A percentile compares a stretch with the other conserved stretches of the same genome.
Conservation (phyloP, 2,113 vertebrate species). For the Ictidomys tridecemlineatus region DNA sequence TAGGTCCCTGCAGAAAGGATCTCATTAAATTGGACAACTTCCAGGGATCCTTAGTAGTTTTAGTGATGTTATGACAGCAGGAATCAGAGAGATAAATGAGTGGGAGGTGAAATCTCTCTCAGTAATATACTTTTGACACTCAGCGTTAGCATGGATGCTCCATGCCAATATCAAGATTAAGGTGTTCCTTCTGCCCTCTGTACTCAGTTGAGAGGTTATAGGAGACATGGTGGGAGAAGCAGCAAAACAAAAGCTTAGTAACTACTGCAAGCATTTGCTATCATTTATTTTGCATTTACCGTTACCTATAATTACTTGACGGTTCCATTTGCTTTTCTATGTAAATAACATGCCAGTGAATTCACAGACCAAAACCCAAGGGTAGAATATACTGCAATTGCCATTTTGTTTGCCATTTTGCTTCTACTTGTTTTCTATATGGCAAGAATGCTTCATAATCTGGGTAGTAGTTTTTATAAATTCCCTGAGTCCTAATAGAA, state of each 20-base stretch:
- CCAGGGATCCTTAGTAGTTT: neutral
- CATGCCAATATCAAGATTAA: neutral
- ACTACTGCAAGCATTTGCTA: neutral
- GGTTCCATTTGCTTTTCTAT: neutral
- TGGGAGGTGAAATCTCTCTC: neutral
- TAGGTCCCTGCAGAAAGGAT: neutral
- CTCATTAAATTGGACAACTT: neutral
- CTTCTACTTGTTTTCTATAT: neutral
- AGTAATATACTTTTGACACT: neutral
- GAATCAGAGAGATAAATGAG: neutral
- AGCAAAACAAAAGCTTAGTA: neutral
- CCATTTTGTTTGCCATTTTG: neutral
- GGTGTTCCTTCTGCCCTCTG: neutral
- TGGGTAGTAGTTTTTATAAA: neutral
- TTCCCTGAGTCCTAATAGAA: neutral
- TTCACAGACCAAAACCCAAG: neutral
- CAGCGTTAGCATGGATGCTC: neutral
- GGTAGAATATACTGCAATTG: neutral
- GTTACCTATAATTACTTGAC: neutral
- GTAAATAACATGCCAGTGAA: neutral
- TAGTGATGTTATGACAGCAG: neutral
- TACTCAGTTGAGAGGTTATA: neutral
- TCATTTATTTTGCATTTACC: neutral
- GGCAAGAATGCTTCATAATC: neutral
- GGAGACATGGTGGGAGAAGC: neutral